phyloP scores from a whole-genome alignment of 2,888 invertebrate genomes.

The Strigamia crassipes region DNA sequence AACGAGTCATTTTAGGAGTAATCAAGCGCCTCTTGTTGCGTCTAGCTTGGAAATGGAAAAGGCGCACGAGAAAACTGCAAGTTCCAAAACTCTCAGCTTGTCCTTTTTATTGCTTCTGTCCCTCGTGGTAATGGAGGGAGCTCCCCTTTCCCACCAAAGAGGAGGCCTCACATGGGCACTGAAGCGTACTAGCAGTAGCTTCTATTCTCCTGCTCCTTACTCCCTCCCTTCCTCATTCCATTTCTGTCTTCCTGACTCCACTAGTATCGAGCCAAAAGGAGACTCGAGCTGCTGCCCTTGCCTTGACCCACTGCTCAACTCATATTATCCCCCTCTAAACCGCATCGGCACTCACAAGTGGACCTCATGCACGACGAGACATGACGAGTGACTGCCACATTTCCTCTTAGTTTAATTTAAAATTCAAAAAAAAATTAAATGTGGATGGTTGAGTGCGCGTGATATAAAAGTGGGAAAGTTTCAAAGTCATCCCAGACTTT shows the following conservation, averaged over 20 bases:
- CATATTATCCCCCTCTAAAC: conserved; percentile 6
- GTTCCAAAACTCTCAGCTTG: conserved; percentile 35
- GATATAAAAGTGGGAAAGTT: background rate
- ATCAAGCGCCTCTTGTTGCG: conserved; percentile 33
- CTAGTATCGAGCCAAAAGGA: conserved; percentile 41
- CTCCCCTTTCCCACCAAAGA: conserved; percentile 30
- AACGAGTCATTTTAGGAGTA: conserved; percentile 22
- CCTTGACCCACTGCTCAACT: conserved; percentile 42
- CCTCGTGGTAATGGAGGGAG: conserved; percentile 31
- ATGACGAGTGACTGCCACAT: background rate
- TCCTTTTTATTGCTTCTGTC: conserved; percentile 42
- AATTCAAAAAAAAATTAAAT: background rate
- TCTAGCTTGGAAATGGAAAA: conserved; percentile 27
- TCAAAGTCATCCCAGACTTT: background rate
- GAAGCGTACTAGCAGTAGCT: conserved; percentile 16
- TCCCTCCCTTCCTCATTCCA: conserved; percentile 25
- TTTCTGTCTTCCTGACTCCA: conserved; percentile 36
- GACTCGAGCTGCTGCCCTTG: conserved; percentile 31
- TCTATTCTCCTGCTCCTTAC: background rate
- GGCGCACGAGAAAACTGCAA: background rate
- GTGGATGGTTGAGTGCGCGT: background rate
- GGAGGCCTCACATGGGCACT: conserved; percentile 30
- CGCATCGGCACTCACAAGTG: background rate
- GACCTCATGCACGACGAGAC: background rate
- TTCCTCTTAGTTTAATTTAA: background rate